These are phyloP conservation scores for Megalonaias nervosa DNA, from an alignment of 1,140 invertebrate genomes.

Conservation along the genomic window DNA sequence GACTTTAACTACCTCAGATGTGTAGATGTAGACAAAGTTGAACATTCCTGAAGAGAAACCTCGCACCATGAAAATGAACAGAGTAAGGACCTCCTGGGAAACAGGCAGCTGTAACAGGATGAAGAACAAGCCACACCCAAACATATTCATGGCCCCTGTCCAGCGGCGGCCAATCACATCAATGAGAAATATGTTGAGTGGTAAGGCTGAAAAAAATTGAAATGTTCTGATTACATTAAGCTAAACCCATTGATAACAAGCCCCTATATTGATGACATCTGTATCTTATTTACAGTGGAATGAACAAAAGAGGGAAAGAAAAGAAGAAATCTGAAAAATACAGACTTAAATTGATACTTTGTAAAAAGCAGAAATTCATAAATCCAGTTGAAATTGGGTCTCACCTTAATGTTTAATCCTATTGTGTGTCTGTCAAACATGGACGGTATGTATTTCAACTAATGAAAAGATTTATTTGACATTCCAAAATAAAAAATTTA, in stretches of 20 bases:
- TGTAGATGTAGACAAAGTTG: slow-evolving; percentile 96
- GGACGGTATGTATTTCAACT: too few species aligned
- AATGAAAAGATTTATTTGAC: too few species aligned
- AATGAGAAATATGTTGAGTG: slow-evolving; percentile 83
- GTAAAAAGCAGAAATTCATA: too few species aligned
- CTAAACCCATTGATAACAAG: not conserved
- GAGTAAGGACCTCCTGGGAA: slow-evolving; percentile 71
- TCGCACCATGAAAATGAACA: slow-evolving; percentile 76
- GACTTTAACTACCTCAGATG: slow-evolving; percentile 83
- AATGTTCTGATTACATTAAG: slow-evolving; percentile 79
- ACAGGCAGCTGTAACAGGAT: slow-evolving; percentile 85
- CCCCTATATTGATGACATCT: not conserved
- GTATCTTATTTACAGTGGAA: too few species aligned
- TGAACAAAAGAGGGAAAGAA: too few species aligned
- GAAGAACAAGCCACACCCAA: slow-evolving; percentile 88
- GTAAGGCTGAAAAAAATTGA: slow-evolving; percentile 69
- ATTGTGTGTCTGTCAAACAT: too few species aligned
- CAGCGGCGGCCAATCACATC: slow-evolving; percentile 90
- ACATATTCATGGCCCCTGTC: slow-evolving; percentile 92
- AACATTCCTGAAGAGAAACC: slow-evolving; percentile 94
- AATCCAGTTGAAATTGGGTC: too few species aligned
- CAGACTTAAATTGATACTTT: too few species aligned
- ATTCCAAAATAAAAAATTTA: too few species aligned
- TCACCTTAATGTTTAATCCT: too few species aligned
- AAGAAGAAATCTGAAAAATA: too few species aligned